Conservation (phyloP, 2,797 vertebrate species). For the Crocidura indochinensis region DNA sequence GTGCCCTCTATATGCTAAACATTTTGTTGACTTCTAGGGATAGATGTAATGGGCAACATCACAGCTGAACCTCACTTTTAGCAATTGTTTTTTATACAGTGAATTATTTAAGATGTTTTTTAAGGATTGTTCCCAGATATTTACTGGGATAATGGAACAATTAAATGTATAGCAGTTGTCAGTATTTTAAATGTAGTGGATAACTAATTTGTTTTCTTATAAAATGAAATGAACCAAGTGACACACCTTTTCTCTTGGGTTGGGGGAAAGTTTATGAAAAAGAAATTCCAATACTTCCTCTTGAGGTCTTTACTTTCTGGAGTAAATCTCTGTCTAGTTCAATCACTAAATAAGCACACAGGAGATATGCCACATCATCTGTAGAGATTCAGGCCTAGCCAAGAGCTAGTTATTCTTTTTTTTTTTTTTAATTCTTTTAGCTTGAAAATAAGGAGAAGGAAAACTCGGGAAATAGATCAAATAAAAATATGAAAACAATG, state of each 20-base stretch:
- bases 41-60: not conserved
- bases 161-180: slow-evolving; percentile 45
- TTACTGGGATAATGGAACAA: slow-evolving; percentile 24
- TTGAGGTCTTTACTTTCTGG: slow-evolving; percentile 80
- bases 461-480: slow-evolving; percentile 79
- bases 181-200: not conserved
- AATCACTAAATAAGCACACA: slow-evolving; percentile 60
- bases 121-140: slow-evolving; percentile 33
- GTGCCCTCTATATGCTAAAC: not conserved
- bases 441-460: slow-evolving; percentile 69
- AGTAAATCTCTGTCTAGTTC: slow-evolving; percentile 69
- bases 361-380: not conserved
- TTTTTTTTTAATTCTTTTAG: slow-evolving; percentile 81
- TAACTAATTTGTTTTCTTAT: slow-evolving; percentile 47
- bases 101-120: slow-evolving; percentile 41
- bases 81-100: slow-evolving; percentile 40
- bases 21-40: not conserved
- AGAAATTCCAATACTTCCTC: slow-evolving; percentile 73
- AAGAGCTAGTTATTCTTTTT: slow-evolving; percentile 23
- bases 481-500: slow-evolving; percentile 85
- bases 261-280: slow-evolving; percentile 47
- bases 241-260: slow-evolving; percentile 41
- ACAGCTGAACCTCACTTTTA: slow-evolving; percentile 50
- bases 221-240: slow-evolving; percentile 8
- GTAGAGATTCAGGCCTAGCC: slow-evolving; percentile 35